phyloP scores from a whole-genome alignment of 2,888 invertebrate species.

The Coelinius sp. region DNA sequence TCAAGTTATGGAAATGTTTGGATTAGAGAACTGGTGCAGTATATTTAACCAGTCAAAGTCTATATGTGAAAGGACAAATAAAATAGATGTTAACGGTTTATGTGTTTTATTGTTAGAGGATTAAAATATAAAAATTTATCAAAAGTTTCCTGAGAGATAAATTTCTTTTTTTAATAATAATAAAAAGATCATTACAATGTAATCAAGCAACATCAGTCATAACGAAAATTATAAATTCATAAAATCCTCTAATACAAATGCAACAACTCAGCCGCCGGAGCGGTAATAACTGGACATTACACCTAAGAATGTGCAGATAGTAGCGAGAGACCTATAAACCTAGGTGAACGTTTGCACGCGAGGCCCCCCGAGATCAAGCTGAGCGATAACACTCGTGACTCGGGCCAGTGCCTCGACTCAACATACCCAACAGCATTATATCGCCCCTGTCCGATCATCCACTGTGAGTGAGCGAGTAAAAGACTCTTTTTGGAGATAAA shows the following conservation, averaged over 20 bases:
- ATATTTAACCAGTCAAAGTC: too few species aligned
- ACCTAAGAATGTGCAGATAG: slow-evolving; percentile 5
- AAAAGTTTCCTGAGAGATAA: too few species aligned
- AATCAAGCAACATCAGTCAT: neutral
- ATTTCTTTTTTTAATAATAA: too few species aligned
- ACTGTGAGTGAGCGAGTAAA: neutral
- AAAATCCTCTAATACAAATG: neutral
- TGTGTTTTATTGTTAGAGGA: too few species aligned
- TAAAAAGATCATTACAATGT: too few species aligned
- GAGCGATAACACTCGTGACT: slow-evolving; percentile 27
- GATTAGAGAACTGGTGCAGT: too few species aligned
- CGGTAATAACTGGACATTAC: neutral
- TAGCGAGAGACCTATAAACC: neutral
- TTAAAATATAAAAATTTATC: too few species aligned
- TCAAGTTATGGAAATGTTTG: too few species aligned
- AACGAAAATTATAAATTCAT: neutral
- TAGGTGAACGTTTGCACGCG: slow-evolving; percentile 30
- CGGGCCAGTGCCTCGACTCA: slow-evolving; percentile 28
- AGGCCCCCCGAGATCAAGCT: slow-evolving; percentile 22
- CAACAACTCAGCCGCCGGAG: neutral
- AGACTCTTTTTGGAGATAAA: slow-evolving; percentile 2
- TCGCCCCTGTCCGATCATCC: neutral
- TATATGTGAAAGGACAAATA: too few species aligned
- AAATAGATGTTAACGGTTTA: too few species aligned
- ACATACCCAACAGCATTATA: neutral